Percentiles rank a stretch among this genome's conserved stretches.
phyloP scores from a whole-genome alignment of 2,888 invertebrate species.

The Drosophila prostipennis region DNA sequence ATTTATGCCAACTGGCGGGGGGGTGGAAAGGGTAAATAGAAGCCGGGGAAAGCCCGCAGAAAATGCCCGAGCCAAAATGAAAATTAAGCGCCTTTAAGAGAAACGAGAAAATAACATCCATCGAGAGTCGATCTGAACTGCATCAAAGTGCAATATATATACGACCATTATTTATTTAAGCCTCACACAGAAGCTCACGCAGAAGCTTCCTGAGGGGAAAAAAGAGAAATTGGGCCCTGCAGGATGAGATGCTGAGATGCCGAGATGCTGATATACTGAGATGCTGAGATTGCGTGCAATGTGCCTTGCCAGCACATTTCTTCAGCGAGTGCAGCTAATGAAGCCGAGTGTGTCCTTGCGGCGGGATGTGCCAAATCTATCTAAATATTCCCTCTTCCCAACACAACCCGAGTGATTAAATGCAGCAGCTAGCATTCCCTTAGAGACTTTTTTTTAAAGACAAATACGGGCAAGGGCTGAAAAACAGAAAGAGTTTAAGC shows the following conservation, averaged over 20 bases:
- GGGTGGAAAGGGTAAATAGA: conserved; percentile 4
- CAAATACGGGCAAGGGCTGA: conserved; percentile 15
- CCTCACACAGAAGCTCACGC: conserved; percentile 19
- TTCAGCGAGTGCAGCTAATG: conserved; percentile 66
- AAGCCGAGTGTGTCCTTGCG: conserved; percentile 49
- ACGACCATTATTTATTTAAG: conserved; percentile 78
- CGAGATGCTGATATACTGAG: conserved; percentile 46
- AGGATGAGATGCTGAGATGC: conserved; percentile 32
- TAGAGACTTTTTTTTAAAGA: not conserved
- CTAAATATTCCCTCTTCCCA: conserved; percentile 33
- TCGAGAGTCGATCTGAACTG: conserved; percentile 51
- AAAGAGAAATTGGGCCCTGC: conserved; percentile 27
- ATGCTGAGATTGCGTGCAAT: conserved; percentile 77
- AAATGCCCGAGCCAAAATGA: conserved; percentile 13
- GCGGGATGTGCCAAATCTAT: conserved; percentile 27
- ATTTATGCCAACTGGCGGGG: conserved; percentile 32
- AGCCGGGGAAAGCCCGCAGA: conserved; percentile 2
- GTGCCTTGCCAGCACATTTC: conserved; percentile 75
- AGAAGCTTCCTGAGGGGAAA: conserved; percentile 6
- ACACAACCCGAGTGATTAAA: conserved; percentile 33
- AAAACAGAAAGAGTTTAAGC: conserved; percentile 54
- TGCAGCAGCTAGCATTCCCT: conserved; percentile 3
- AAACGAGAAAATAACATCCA: conserved; percentile 31
- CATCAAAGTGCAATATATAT: conserved; percentile 60
- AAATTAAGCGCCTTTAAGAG: conserved; percentile 34